phyloP scores from a whole-genome alignment of 2,888 invertebrate species.

The Vanessa cardui region DNA sequence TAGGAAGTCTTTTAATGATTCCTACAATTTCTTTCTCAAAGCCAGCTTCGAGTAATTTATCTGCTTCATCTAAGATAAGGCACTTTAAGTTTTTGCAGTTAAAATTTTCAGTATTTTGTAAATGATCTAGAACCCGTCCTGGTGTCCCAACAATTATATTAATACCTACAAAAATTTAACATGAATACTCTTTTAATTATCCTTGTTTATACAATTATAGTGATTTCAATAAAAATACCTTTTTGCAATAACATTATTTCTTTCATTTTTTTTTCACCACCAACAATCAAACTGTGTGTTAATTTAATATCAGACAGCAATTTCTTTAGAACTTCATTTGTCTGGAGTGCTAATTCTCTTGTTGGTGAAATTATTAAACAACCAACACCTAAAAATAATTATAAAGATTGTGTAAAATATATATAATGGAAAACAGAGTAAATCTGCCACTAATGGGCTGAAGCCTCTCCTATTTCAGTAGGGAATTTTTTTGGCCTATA shows the following conservation, averaged over 20 bases:
- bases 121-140: conserved; percentile 96
- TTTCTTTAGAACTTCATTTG: conserved; percentile 95
- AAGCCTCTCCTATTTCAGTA: too few species aligned
- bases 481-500: too few species aligned
- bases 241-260: conserved; percentile 93
- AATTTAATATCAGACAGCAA: conserved; percentile 91
- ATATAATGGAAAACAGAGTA: background rate
- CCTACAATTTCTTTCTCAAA: conserved; percentile 97
- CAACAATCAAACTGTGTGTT: conserved; percentile 94
- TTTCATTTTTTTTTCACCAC: conserved; percentile 93
- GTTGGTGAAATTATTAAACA: conserved; percentile 97
- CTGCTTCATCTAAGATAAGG: conserved; percentile 97
- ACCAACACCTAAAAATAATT: conserved; percentile 88
- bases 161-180: conserved; percentile 78
- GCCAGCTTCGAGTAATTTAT: conserved; percentile 96
- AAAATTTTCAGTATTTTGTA: conserved; percentile 94
- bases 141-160: conserved; percentile 98
- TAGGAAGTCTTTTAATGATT: conserved; percentile 93
- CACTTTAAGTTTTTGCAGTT: conserved; percentile 86
- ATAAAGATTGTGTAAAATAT: background rate
- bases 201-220: too few species aligned
- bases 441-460: background rate
- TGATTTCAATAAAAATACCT: conserved; percentile 71
- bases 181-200: background rate
- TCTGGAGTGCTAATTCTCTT: conserved; percentile 97